Percentiles rank a stretch among this genome's conserved stretches.
Evolutionary conservation across 2,888 invertebrate genomes (phyloP).

Genomic region (Aquatica leii): DNA sequence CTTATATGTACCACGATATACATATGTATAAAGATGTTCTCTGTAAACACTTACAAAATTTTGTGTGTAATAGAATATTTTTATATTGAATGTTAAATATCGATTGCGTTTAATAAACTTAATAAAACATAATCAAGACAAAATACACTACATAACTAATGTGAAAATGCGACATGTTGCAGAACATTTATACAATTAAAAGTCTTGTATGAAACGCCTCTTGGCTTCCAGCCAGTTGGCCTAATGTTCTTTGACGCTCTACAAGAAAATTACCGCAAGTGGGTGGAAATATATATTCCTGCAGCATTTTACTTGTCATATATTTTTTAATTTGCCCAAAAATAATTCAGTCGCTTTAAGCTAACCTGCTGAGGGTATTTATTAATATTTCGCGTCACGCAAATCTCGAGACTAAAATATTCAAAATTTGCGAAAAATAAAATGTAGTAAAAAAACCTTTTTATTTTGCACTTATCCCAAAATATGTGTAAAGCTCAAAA

Average conservation of each 20-base stretch:
- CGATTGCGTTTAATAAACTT: too few species aligned
- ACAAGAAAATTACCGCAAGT: constrained; percentile 41
- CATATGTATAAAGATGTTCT: too few species aligned
- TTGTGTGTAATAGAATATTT: too few species aligned
- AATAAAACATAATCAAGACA: constrained; percentile 1
- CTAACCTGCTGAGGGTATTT: constrained; percentile 21
- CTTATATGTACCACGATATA: too few species aligned
- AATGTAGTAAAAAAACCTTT: background rate
- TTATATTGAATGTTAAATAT: too few species aligned
- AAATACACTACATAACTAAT: constrained; percentile 4
- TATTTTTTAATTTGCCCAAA: constrained; percentile 34
- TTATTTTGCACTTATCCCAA: constrained; percentile 13
- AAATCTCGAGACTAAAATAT: constrained; percentile 16
- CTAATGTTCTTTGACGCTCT: constrained; percentile 38
- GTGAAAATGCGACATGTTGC: constrained; percentile 19
- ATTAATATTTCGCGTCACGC: constrained; percentile 28
- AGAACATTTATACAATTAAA: constrained; percentile 33
- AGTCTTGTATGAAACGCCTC: constrained; percentile 35
- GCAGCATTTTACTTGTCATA: constrained; percentile 36
- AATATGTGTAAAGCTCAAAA: constrained; percentile 4
- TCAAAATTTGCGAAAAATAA: background rate
- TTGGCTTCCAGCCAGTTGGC: constrained; percentile 42
- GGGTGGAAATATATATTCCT: constrained; percentile 40
- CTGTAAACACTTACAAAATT: too few species aligned
- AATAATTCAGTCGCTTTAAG: constrained; percentile 29